Evolutionary conservation across 1,140 invertebrate genomes (phyloP).

Genomic region (Platorchestia sp.): DNA sequence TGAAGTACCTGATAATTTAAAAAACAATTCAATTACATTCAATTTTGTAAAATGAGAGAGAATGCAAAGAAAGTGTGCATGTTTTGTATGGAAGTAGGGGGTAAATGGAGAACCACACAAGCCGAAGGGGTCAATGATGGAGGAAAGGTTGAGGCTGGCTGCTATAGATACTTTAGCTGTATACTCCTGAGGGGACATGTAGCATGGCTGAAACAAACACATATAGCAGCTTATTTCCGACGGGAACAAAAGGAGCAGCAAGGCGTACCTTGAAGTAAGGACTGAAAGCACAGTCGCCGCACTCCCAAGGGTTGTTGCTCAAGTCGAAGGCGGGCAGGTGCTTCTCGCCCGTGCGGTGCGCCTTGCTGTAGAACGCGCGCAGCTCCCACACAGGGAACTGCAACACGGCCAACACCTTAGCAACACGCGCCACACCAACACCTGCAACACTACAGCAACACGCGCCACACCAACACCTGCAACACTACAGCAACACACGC

Average conservation of each 20-base stretch:
- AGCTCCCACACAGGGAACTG: constrained; percentile 62
- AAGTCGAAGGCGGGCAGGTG: constrained; percentile 57
- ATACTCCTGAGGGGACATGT: no score
- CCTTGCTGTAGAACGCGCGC: constrained; percentile 48
- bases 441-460: not conserved
- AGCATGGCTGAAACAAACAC: no score
- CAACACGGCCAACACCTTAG: not conserved
- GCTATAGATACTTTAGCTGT: no score
- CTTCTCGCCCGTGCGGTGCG: not conserved
- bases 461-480: not conserved
- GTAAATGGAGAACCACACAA: no score
- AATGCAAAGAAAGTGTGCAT: no score
- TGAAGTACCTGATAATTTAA: no score
- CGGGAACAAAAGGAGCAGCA: not conserved
- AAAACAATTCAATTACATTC: no score
- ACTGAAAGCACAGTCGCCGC: constrained; percentile 61
- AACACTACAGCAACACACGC: not conserved
- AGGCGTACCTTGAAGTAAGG: constrained; percentile 59
- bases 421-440: not conserved
- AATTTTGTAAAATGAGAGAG: no score
- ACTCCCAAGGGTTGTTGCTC: constrained; percentile 62
- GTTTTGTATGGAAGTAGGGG: no score
- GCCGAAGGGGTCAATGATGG: no score
- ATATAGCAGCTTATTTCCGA: no score
- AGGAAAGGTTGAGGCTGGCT: no score